These are phyloP conservation scores for Plebejus melissa DNA, from an alignment of 2,888 invertebrate species.

Conservation along the genomic window DNA sequence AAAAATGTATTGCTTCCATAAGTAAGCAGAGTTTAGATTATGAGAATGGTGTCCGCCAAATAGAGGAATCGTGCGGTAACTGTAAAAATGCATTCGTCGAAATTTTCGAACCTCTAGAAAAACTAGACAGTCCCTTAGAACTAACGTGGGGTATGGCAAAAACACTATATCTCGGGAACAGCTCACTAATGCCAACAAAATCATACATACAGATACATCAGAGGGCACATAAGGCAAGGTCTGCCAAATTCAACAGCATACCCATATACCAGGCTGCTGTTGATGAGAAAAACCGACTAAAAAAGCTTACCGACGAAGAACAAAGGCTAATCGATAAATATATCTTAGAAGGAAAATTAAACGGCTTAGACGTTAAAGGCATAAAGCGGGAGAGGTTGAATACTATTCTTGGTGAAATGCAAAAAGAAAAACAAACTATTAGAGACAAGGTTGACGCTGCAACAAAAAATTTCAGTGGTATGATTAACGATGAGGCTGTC, in stretches of 20 bases:
- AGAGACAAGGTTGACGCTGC: constrained; percentile 83
- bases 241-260: constrained; percentile 84
- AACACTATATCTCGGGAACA: constrained; percentile 88
- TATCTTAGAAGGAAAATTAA: constrained; percentile 88
- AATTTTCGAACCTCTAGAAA: constrained; percentile 87
- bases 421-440: constrained; percentile 80
- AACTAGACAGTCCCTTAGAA: constrained; percentile 84
- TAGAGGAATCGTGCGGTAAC: constrained; percentile 77
- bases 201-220: constrained; percentile 89
- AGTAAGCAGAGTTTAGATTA: constrained; percentile 90
- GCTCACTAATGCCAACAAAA: constrained; percentile 87
- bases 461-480: constrained; percentile 82
- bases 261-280: constrained; percentile 85
- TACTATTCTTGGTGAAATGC: constrained; percentile 72
- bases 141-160: constrained; percentile 93
- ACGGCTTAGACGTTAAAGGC: constrained; percentile 85
- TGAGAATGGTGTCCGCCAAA: constrained; percentile 84
- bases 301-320: constrained; percentile 80
- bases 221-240: constrained; percentile 86
- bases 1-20: constrained; percentile 91
- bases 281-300: constrained; percentile 68
- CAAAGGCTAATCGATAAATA: constrained; percentile 87
- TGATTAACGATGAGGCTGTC: constrained; percentile 81
- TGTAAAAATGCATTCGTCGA: constrained; percentile 82
- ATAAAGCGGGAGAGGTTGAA: constrained; percentile 66